Conservation (phyloP, 2,113 vertebrate genomes). For the Candoia aspera region DNA sequence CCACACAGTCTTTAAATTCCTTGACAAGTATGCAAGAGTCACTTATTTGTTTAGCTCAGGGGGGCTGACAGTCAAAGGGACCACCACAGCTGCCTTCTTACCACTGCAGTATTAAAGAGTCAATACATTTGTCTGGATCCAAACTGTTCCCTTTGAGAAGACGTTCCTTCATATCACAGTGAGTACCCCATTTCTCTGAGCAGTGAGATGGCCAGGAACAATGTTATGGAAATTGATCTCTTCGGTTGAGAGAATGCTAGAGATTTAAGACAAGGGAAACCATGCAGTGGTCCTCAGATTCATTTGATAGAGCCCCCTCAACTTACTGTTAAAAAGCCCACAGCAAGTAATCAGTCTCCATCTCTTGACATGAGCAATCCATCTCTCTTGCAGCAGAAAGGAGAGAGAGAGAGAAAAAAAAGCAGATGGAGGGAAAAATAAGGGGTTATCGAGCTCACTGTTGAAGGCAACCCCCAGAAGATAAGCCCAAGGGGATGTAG, state of each 20-base stretch:
- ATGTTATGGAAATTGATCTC: background rate
- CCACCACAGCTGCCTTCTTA: background rate
- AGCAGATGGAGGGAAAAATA: background rate
- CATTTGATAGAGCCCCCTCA: background rate
- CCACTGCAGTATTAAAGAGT: background rate
- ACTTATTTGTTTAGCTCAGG: slow-evolving; percentile 8
- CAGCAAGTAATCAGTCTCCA: background rate
- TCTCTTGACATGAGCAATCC: background rate
- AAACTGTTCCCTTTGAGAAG: slow-evolving; percentile 1
- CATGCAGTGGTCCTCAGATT: no score
- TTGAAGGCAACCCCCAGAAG: background rate
- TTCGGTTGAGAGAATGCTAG: background rate
- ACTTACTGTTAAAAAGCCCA: background rate
- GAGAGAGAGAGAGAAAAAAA: background rate
- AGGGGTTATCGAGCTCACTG: background rate
- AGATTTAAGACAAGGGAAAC: no score
- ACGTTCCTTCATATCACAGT: background rate
- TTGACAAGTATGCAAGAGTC: background rate
- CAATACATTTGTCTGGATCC: background rate
- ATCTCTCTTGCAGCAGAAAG: background rate
- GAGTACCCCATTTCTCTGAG: no score
- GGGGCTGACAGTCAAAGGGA: slow-evolving; percentile 34
- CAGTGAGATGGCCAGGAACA: background rate
- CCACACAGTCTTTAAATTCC: slow-evolving; percentile 42
- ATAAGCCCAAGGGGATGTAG: background rate